Conservation (phyloP, 2,113 vertebrate species). For the Platanista minor region DNA sequence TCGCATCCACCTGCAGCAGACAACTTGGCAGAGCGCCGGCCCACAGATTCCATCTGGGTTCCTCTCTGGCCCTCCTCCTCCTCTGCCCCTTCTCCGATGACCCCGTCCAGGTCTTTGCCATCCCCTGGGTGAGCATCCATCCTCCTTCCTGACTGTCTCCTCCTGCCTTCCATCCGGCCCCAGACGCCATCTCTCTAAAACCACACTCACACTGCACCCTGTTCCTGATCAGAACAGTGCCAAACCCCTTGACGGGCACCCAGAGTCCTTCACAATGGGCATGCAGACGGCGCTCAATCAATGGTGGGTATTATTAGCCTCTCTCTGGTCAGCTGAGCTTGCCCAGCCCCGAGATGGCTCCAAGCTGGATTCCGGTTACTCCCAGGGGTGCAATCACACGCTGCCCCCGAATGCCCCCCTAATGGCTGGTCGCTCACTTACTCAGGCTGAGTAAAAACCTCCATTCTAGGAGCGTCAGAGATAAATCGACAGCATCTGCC, state of each 20-base stretch:
- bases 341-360: not conserved
- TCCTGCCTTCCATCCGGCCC: not conserved
- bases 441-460: not conserved
- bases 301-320: not conserved
- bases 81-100: not conserved
- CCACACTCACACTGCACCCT: not conserved
- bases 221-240: not conserved
- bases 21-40: not conserved
- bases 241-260: not conserved
- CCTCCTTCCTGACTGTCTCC: not conserved
- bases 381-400: accelerated
- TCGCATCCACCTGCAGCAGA: not conserved
- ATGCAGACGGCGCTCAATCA: accelerated
- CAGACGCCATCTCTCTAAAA: not conserved
- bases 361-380: accelerated
- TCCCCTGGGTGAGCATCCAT: accelerated
- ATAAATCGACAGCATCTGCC: not conserved
- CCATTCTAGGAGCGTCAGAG: not conserved
- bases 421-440: not conserved
- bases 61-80: not conserved
- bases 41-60: not conserved
- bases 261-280: not conserved
- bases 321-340: not conserved
- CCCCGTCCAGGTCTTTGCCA: accelerated
- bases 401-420: not conserved